phyloP scores from a whole-genome alignment of 2,888 invertebrate species.

The Cryptus armator region DNA sequence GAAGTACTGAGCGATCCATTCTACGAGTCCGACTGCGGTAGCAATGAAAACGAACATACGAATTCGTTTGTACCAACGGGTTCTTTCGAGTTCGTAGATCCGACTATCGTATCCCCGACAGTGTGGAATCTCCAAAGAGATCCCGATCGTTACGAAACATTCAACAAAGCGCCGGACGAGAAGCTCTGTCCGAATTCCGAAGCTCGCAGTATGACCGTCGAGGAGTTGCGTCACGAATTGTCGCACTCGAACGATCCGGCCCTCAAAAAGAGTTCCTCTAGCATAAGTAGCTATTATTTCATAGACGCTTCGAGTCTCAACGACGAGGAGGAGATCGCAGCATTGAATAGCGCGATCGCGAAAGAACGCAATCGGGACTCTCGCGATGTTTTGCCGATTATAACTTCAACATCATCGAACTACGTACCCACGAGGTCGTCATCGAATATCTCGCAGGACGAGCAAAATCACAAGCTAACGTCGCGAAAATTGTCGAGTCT shows the following conservation, averaged over 20 bases:
- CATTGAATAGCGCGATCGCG: slow-evolving; percentile 49
- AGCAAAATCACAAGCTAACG: slow-evolving; percentile 72
- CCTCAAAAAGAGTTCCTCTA: slow-evolving; percentile 76
- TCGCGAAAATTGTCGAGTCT: slow-evolving; percentile 71
- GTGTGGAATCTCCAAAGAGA: slow-evolving; percentile 41
- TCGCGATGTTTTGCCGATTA: slow-evolving; percentile 4
- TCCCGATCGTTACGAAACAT: slow-evolving; percentile 62
- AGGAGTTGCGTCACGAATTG: slow-evolving; percentile 64
- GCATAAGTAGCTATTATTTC: slow-evolving; percentile 88
- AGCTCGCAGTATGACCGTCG: slow-evolving; percentile 68
- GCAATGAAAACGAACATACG: slow-evolving; percentile 71
- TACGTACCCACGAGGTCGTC: slow-evolving; percentile 67
- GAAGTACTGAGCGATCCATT: slow-evolving; percentile 81
- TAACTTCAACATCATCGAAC: neutral
- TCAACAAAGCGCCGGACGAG: slow-evolving; percentile 51
- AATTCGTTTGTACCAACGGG: slow-evolving; percentile 75
- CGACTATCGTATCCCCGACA: slow-evolving; percentile 64
- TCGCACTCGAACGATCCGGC: slow-evolving; percentile 68
- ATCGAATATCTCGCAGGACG: slow-evolving; percentile 61
- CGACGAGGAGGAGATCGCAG: slow-evolving; percentile 87
- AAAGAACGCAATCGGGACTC: neutral
- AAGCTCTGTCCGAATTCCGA: slow-evolving; percentile 54
- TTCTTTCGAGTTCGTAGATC: slow-evolving; percentile 79
- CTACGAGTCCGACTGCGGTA: slow-evolving; percentile 79
- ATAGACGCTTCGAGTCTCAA: slow-evolving; percentile 92